phyloP scores from a whole-genome alignment of 2,113 vertebrate species.

The Oostethus manadensis region DNA sequence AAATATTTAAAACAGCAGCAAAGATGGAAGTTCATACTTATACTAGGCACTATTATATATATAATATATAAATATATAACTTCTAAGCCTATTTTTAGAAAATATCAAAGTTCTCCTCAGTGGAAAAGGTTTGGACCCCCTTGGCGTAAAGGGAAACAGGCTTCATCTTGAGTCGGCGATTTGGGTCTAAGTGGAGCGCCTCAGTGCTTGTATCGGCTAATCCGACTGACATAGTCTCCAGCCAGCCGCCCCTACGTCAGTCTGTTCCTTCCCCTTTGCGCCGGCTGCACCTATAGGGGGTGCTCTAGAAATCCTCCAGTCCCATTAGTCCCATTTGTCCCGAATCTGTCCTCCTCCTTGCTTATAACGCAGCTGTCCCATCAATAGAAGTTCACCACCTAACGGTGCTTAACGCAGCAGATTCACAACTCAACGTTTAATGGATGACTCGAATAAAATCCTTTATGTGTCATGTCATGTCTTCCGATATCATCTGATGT shows the following conservation, averaged over 20 bases:
- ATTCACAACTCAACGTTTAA: slow-evolving; percentile 69
- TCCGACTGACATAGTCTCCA: slow-evolving; percentile 39
- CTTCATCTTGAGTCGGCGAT: slow-evolving; percentile 3
- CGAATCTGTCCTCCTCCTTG: slow-evolving; percentile 47
- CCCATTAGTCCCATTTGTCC: slow-evolving; percentile 47
- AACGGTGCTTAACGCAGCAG: slow-evolving; percentile 33
- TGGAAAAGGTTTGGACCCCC: too few relatives aligned
- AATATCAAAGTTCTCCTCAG: too few relatives aligned
- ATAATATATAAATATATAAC: too few relatives aligned
- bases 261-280: slow-evolving; percentile 12
- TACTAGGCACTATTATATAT: too few relatives aligned
- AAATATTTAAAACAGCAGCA: too few relatives aligned
- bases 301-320: slow-evolving; percentile 42
- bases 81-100: too few relatives aligned
- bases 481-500: too few relatives aligned
- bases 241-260: slow-evolving; percentile 39
- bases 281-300: slow-evolving; percentile 29
- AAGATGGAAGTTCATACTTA: too few relatives aligned
- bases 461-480: too few relatives aligned
- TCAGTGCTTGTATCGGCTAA: slow-evolving; percentile 10
- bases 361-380: slow-evolving; percentile 35
- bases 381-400: slow-evolving; percentile 29
- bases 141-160: too few relatives aligned
- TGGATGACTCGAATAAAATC: slow-evolving; percentile 53
- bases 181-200: neutral